Percentiles rank a stretch among this genome's conserved stretches.
phyloP scores from a whole-genome alignment of 2,888 invertebrate genomes.

The Miltochrista miniata region DNA sequence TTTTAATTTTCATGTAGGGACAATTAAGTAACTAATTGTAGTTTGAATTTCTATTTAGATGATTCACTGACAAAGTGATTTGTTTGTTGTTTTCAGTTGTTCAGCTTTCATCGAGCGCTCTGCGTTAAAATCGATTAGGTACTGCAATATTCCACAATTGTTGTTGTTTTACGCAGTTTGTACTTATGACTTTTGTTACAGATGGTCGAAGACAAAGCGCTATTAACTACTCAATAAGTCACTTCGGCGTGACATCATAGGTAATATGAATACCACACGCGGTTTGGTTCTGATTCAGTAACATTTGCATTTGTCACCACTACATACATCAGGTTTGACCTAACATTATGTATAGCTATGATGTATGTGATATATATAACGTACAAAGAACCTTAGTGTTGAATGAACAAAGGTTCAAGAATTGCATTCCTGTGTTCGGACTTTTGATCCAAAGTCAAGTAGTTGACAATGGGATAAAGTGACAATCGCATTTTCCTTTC shows the following conservation, averaged over 20 bases:
- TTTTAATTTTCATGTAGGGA: too few species aligned
- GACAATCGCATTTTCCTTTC: constrained; percentile 38
- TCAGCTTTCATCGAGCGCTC: too few species aligned
- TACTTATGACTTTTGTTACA: constrained; percentile 15
- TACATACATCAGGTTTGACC: background rate
- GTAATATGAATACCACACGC: constrained; percentile 19
- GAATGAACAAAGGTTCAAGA: too few species aligned
- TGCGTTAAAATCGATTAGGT: background rate
- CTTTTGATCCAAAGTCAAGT: constrained; percentile 9
- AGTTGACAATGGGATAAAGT: constrained; percentile 16
- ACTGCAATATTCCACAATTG: background rate
- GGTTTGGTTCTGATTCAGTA: constrained; percentile 15
- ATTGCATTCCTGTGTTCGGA: background rate
- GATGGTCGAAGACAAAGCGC: constrained; percentile 42
- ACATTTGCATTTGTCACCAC: constrained; percentile 9
- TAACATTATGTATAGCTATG: too few species aligned
- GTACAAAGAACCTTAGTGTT: too few species aligned
- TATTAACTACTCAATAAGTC: constrained; percentile 48
- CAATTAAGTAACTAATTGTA: too few species aligned
- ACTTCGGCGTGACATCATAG: constrained; percentile 26
- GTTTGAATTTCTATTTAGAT: too few species aligned
- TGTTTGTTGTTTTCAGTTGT: too few species aligned
- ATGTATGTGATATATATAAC: background rate
- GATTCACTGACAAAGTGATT: too few species aligned
- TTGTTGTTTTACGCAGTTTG: background rate